Evolutionary conservation across 2,113 vertebrate species (phyloP), one percentile per base, ranked within the genome.

Genomic region (Dipodomys ordii): DNA sequence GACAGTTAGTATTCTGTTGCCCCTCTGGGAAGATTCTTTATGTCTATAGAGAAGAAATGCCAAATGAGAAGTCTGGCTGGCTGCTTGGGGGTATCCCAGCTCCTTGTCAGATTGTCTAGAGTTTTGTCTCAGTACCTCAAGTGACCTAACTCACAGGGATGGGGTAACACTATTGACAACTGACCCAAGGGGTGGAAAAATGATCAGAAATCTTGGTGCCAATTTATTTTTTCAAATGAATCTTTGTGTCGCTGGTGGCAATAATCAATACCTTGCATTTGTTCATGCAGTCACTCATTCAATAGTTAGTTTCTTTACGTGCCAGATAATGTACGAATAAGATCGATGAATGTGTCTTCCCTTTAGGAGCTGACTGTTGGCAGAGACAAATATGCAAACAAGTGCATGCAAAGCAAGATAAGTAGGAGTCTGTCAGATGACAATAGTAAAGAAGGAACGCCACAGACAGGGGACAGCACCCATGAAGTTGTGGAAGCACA

Each of bases 11-110:
- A 44, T 6, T 53, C 44, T 13, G 13, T 7, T 30, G 3, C 60
- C 81, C 83, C 60, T 79, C 53, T 44, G 30, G 91, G 77, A 62
- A 95, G 80, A 84, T 7, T 4, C 15, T 83, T 85, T 62, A 39
- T 87, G 69, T 39, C 90, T 85, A 53, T 9, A 68, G 30, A 71
- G 65, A 92, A 90, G 69, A 86, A 83, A 64, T 15, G 62, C 10
- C 39, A 28, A 44, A 11, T 22, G 11, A 72, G 53, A 46, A 78
- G 35, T 7, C 74, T 22, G 65, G 44, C 53, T 88, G 71, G n/a
- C 18, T 81, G 72, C 73, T 65, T 35, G 20, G 87, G 23, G 15
- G 28, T 18, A 69, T n/a, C 68, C 20, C 3, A 35, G 6, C 44
- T 6, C 27, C 20, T 28, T 53, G 44, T 80, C 30, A 57, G 64